Evolutionary conservation across 2,113 vertebrate genomes (phyloP).

Genomic region (Rhea americana): DNA sequence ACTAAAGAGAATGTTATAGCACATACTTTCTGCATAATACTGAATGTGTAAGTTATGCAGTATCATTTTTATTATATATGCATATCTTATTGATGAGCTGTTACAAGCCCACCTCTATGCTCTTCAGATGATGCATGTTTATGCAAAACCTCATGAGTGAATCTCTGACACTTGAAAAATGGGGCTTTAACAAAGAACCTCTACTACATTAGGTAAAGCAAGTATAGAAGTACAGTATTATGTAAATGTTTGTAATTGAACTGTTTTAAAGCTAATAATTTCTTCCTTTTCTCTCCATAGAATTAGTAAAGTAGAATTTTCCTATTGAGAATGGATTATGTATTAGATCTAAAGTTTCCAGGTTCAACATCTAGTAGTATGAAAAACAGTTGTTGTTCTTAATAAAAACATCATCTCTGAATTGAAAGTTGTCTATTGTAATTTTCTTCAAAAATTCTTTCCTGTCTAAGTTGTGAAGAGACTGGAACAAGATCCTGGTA

Average conservation of each 20-base stretch:
- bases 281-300: not conserved
- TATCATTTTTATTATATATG: not conserved
- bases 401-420: not conserved
- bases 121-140: not conserved
- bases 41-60: not conserved
- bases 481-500: not conserved
- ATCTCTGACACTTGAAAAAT: not conserved
- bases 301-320: not conserved
- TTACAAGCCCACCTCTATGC: not conserved
- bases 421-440: not conserved
- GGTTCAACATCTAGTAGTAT: not conserved
- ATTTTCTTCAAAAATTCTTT: not conserved
- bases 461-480: not conserved
- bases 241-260: not conserved
- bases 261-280: not conserved
- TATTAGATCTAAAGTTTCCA: not conserved
- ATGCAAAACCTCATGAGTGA: not conserved
- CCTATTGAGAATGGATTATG: not conserved
- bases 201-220: not conserved
- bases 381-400: not conserved
- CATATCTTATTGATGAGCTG: not conserved
- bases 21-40: not conserved
- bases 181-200: not conserved
- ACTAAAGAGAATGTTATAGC: not conserved
- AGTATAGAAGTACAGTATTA: not conserved